Percentiles rank a stretch among this genome's conserved stretches.
phyloP scores from a whole-genome alignment of 2,888 invertebrate genomes.

The Bellardia pandia region DNA sequence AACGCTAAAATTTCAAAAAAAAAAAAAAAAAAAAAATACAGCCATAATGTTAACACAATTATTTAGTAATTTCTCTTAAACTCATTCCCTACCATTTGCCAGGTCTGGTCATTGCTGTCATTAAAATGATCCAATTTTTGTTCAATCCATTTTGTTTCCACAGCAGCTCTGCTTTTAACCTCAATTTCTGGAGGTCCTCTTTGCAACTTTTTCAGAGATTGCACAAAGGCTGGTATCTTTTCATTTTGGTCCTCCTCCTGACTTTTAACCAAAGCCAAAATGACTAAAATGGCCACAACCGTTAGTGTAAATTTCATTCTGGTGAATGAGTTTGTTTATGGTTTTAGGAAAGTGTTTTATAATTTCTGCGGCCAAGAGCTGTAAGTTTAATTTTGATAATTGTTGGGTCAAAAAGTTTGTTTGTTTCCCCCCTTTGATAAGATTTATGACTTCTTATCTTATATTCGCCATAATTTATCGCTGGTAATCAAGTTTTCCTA shows the following conservation, averaged over 20 bases:
- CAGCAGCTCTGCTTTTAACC: neutral
- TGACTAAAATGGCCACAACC: constrained; percentile 64
- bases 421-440: neutral
- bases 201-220: constrained; percentile 71
- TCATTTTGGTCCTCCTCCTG: constrained; percentile 48
- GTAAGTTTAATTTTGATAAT: neutral
- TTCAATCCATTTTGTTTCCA: constrained; percentile 83
- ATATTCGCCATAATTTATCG: neutral
- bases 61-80: neutral
- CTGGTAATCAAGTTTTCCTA: neutral
- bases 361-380: neutral
- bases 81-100: constrained; percentile 83
- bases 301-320: constrained; percentile 75
- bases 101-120: constrained; percentile 85
- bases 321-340: constrained; percentile 71
- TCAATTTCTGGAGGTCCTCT: constrained; percentile 57
- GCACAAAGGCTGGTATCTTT: constrained; percentile 76
- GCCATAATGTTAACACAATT: constrained; percentile 40
- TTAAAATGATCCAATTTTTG: constrained; percentile 88
- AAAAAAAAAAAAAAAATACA: too few relatives aligned
- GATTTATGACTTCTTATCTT: neutral
- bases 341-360: neutral
- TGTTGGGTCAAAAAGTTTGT: too few relatives aligned
- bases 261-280: constrained; percentile 55
- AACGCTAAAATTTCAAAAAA: constrained; percentile 80